Base-by-base conservation (phyloP, 2,797 vertebrate species). In the Enteromius fasciolatus region DNA sequence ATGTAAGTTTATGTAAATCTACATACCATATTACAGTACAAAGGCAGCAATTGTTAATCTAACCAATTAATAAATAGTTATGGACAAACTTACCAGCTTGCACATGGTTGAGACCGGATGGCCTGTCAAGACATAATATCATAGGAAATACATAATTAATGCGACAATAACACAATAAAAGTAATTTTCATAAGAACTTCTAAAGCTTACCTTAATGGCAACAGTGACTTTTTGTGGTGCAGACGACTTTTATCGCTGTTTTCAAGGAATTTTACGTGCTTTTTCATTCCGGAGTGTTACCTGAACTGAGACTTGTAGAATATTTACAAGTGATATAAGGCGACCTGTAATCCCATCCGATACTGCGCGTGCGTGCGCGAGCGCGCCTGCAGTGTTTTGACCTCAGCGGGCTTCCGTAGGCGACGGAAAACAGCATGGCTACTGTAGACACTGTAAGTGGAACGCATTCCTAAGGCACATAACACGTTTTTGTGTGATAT, bases 221-320 rank as follows among this genome's bases (percentile, higher is more conserved):
- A 20, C 69, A 44, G 28, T 0, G 23, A n/a, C 23, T 41, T 59
- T 59, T 61, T 80, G 39, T 33, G 50, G 52, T 70, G 44, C 18
- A 31, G 17, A 20, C 63, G 18, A 6, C 23, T 68, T 76, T 82
- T 1, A 14, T 57, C 3, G 61, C 61, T 84, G 36, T 33, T 54
- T 33, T 80, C 84, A 80, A 81, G 31, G 81, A 89, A 89, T 11
- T 80, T 89, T 39, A 88, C 89, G 4, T 85, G 86, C 77, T 90
- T 90, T 46, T 84, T 88, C 87, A 92, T 87, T 6, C 52, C 14
- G 23, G 11, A 17, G 63, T 23, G 61, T 54, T 28, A 54, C n/a
- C 33, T 44, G 20, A 73, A 64, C 69, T 64, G 66, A 66, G 76
- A 52, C 31, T 64, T 67, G 46, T 67, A 6, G 44, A 23, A 39